phyloP scores from a whole-genome alignment of 35 echinoderm and acorn worm species.

The Apostichopus japonicus region DNA sequence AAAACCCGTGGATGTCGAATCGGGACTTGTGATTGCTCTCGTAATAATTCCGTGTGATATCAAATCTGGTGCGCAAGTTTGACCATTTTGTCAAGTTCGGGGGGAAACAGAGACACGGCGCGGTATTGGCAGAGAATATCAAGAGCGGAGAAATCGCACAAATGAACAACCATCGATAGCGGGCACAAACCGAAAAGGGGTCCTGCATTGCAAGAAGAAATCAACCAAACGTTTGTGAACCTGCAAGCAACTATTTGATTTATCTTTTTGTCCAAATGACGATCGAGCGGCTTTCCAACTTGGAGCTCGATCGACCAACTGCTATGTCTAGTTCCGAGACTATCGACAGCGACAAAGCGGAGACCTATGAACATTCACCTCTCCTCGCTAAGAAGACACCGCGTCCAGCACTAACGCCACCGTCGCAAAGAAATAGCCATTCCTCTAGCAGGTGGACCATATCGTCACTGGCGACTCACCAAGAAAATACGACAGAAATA shows the following conservation, averaged over 20 bases:
- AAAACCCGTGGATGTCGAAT: too few species aligned
- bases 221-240: not conserved
- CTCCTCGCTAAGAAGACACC: slow-evolving; percentile 11
- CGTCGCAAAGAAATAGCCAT: not conserved
- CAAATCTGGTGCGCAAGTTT: too few species aligned
- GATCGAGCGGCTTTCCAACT: slow-evolving; percentile 42
- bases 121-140: too few species aligned
- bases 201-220: too few species aligned
- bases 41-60: too few species aligned
- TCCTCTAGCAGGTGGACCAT: slow-evolving; percentile 23
- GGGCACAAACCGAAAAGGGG: too few species aligned
- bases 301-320: slow-evolving; percentile 6
- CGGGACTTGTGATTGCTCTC: too few species aligned
- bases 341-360: slow-evolving; percentile 9
- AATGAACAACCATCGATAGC: too few species aligned
- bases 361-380: slow-evolving; percentile 36
- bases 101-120: too few species aligned
- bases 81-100: too few species aligned
- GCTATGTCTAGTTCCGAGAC: slow-evolving; percentile 45
- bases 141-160: too few species aligned
- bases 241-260: not conserved
- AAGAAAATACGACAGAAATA: slow-evolving; percentile 24
- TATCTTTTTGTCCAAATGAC: slow-evolving; percentile 29
- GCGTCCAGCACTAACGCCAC: not conserved
- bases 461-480: not conserved